Conservation (phyloP, 2,113 vertebrate genomes). For the Paracanthobrama guichenoti region DNA sequence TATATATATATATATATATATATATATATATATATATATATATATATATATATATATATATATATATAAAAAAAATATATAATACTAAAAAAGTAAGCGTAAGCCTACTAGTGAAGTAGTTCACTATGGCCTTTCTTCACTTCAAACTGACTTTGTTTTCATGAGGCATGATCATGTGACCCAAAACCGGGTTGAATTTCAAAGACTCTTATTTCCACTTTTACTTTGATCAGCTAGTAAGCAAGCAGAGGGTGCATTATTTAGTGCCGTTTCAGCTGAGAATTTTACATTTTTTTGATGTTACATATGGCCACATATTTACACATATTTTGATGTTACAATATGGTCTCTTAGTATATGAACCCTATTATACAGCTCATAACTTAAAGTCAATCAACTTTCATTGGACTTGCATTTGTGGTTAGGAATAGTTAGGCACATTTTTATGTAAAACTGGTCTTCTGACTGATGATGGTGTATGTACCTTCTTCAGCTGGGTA, state of each 20-base stretch:
- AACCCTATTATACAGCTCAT: neutral
- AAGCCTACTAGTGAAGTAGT: too few relatives aligned
- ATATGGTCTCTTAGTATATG: neutral
- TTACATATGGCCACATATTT: too few relatives aligned
- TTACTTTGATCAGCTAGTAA: slow-evolving; percentile 24
- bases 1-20: too few relatives aligned
- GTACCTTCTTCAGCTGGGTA: slow-evolving; percentile 79
- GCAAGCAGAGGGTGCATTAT: neutral
- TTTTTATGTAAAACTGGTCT: neutral
- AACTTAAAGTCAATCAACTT: neutral
- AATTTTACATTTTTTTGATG: neutral
- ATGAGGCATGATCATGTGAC: too few relatives aligned
- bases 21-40: too few relatives aligned
- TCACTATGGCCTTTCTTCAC: slow-evolving; percentile 22
- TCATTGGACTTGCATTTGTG: too few relatives aligned
- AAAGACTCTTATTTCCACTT: slow-evolving; percentile 1
- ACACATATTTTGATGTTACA: neutral
- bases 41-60: too few relatives aligned
- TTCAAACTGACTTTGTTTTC: slow-evolving; percentile 38
- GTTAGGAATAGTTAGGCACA: neutral
- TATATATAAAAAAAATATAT: too few relatives aligned
- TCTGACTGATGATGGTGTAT: neutral
- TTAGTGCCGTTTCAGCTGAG: neutral
- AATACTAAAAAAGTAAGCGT: too few relatives aligned
- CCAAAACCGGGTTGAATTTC: too few relatives aligned